Evolutionary conservation across 2,888 invertebrate species (phyloP).

Genomic region (Pseudolycoriella hygida): DNA sequence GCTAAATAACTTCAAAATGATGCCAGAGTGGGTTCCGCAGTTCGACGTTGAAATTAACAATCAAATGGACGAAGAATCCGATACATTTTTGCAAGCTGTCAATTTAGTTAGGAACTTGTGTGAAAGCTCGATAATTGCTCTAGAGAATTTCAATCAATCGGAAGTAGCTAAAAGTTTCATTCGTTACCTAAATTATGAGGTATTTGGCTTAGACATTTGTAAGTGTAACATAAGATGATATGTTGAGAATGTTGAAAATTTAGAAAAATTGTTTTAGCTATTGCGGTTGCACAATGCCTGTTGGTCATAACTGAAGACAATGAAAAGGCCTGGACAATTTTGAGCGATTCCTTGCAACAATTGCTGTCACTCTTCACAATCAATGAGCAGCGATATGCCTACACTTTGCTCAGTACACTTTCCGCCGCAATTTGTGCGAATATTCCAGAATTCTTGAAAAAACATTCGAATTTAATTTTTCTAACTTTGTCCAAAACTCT

Average conservation of each 20-base stretch:
- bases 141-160: slow-evolving; percentile 45
- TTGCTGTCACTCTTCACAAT: slow-evolving; percentile 29
- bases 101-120: slow-evolving; percentile 53
- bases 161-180: slow-evolving; percentile 40
- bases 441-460: slow-evolving; percentile 31
- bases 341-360: slow-evolving; percentile 33
- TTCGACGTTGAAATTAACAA: slow-evolving; percentile 20
- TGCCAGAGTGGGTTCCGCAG: slow-evolving; percentile 31
- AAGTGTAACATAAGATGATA: no score
- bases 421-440: slow-evolving; percentile 40
- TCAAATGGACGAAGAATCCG: slow-evolving; percentile 36
- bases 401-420: slow-evolving; percentile 35
- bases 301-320: slow-evolving; percentile 58
- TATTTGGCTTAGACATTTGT: slow-evolving; percentile 36
- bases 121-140: slow-evolving; percentile 42
- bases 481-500: slow-evolving; percentile 34
- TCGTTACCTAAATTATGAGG: slow-evolving; percentile 37
- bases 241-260: neutral
- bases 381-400: slow-evolving; percentile 26
- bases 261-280: slow-evolving; percentile 20
- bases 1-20: slow-evolving; percentile 32
- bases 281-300: slow-evolving; percentile 44
- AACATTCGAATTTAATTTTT: slow-evolving; percentile 33
- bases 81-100: slow-evolving; percentile 47
- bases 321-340: slow-evolving; percentile 33